A percentile compares a stretch with the other conserved stretches of the same genome.
Conservation (phyloP, 2,888 invertebrate species). For the Fragum fragum region DNA sequence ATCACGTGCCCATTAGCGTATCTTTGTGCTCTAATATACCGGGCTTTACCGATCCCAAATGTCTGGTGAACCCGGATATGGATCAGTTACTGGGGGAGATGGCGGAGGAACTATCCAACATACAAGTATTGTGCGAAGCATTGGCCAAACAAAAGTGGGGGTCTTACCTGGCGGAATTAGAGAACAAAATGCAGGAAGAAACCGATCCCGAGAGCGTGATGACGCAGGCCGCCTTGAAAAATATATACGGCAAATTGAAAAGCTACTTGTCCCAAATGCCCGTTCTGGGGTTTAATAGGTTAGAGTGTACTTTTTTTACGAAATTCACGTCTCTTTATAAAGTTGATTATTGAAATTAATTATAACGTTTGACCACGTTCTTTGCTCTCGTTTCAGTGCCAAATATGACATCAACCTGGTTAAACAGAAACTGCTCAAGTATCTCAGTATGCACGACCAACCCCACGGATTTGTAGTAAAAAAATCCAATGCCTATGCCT, state of each 20-base stretch:
- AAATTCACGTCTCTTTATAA: no score
- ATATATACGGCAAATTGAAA: constrained; percentile 37
- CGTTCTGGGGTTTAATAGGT: constrained; percentile 47
- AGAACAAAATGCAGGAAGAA: neutral
- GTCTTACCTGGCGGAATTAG: neutral
- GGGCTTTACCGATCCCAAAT: constrained; percentile 33
- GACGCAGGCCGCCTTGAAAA: constrained; percentile 1
- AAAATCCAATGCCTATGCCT: constrained; percentile 37
- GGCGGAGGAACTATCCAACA: neutral
- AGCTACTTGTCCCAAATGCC: constrained; percentile 37
- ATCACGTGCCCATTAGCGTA: constrained; percentile 47
- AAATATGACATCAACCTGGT: constrained; percentile 51
- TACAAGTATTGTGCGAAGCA: neutral
- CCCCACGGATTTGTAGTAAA: constrained; percentile 35
- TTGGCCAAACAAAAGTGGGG: constrained; percentile 36
- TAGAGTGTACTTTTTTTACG: neutral
- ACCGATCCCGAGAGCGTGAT: constrained; percentile 19
- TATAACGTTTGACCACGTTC: neutral
- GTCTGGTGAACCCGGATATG: constrained; percentile 38
- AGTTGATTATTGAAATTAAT: no score
- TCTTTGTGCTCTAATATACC: constrained; percentile 47
- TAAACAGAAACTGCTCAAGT: constrained; percentile 28
- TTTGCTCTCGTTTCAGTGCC: constrained; percentile 28
- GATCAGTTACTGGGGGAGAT: constrained; percentile 23
- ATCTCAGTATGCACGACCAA: constrained; percentile 32